Evolutionary conservation across 2,797 vertebrate genomes (phyloP).

Genomic region (Tinamus major): DNA sequence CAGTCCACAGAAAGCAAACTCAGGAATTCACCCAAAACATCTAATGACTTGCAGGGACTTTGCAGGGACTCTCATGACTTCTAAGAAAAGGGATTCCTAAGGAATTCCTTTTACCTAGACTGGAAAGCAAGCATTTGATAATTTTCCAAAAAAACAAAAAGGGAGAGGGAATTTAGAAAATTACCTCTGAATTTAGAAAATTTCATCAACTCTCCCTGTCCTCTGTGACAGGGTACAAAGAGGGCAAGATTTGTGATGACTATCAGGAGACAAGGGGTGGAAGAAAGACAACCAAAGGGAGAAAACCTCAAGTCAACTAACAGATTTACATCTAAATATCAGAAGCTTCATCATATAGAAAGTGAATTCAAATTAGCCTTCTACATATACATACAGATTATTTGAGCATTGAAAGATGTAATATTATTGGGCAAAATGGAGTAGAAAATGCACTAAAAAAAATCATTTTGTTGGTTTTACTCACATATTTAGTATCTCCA

Average conservation of each 20-base stretch:
- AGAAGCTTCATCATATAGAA: background rate
- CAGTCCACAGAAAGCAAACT: background rate
- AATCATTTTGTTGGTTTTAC: background rate
- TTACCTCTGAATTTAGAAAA: background rate
- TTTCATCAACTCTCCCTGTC: background rate
- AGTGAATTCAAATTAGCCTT: background rate
- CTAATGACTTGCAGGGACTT: background rate
- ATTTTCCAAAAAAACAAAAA: background rate
- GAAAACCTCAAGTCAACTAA: background rate
- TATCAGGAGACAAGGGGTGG: background rate
- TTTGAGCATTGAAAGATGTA: background rate
- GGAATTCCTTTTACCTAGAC: fast-evolving
- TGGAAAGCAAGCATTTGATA: background rate
- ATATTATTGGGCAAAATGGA: background rate
- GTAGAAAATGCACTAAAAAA: background rate
- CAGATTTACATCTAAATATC: background rate
- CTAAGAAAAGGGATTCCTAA: background rate
- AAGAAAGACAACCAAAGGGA: background rate
- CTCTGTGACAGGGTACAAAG: fast-evolving
- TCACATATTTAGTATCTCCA: background rate
- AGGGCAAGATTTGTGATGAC: background rate
- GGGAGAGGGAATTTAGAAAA: fast-evolving
- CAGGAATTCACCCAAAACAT: background rate
- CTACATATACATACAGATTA: background rate
- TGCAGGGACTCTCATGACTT: too few relatives aligned